These are phyloP conservation scores for Porites lobata DNA, from an alignment of 92 coral and sea anemone genomes.

Conservation along the genomic window DNA sequence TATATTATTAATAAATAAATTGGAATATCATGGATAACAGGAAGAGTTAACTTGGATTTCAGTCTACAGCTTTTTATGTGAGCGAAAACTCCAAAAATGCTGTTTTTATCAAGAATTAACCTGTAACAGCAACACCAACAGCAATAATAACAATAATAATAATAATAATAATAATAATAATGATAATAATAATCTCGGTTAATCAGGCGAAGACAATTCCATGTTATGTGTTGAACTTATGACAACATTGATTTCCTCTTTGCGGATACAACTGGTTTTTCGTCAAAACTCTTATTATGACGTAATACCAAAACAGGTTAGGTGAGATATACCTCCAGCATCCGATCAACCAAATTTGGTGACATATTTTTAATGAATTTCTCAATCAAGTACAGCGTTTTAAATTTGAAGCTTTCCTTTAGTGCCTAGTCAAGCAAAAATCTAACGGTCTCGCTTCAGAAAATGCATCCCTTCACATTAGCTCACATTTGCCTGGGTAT, in stretches of 20 bases:
- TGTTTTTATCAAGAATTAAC: no score
- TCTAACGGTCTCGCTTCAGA: not conserved
- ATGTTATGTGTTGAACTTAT: not conserved
- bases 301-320: slow-evolving; percentile 34
- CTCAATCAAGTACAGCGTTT: not conserved
- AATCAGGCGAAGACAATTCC: not conserved
- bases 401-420: not conserved
- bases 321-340: slow-evolving; percentile 45
- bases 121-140: no score
- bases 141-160: no score
- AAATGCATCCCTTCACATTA: slow-evolving; percentile 30
- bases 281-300: not conserved
- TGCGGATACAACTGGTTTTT: slow-evolving; percentile 31
- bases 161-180: no score
- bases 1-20: no score
- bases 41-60: no score
- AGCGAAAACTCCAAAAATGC: no score
- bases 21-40: no score
- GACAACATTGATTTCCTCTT: not conserved
- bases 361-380: slow-evolving; percentile 13
- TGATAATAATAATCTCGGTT: not conserved
- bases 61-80: no score
- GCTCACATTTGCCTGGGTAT: slow-evolving; percentile 32
- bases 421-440: slow-evolving; percentile 19
- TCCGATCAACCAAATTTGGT: slow-evolving; percentile 37